These are phyloP conservation scores for Megalurothrips usitatus DNA, from an alignment of 2,888 invertebrate species.

Conservation along the genomic window DNA sequence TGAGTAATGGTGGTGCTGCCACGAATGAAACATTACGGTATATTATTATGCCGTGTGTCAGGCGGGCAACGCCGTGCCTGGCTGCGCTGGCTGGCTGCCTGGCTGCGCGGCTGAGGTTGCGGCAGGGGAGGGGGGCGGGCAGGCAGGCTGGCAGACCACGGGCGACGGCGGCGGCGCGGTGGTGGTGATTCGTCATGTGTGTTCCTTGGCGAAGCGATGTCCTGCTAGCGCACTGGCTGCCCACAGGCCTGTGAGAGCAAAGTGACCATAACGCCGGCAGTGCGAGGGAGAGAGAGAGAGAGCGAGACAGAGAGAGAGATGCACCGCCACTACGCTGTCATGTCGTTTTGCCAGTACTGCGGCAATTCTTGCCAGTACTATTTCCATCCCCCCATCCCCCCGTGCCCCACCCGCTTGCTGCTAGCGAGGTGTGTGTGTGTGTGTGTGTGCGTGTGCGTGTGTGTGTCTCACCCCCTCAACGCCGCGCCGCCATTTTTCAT, in stretches of 20 bases:
- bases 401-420: background rate
- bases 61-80: background rate
- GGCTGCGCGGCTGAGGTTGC: background rate
- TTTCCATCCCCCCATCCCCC: background rate
- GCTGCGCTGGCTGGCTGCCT: background rate
- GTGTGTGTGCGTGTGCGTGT: background rate
- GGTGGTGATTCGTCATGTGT: background rate
- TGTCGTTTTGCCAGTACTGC: too few relatives aligned
- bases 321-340: too few relatives aligned
- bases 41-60: constrained; percentile 25
- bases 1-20: constrained; percentile 12
- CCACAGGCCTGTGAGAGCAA: background rate
- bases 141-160: too few relatives aligned
- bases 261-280: background rate
- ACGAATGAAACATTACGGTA: constrained; percentile 23
- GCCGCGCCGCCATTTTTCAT: background rate
- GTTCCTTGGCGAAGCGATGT: background rate
- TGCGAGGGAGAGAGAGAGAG: too few relatives aligned
- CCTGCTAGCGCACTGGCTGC: background rate
- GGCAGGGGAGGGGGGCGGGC: background rate
- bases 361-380: background rate
- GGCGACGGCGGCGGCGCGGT: too few relatives aligned
- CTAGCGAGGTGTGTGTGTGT: background rate
- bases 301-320: too few relatives aligned
- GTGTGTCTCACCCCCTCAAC: background rate